Evolutionary conservation across 2,888 invertebrate species (phyloP), one percentile per base, ranked within the genome.

Genomic region (Sesia bembeciformis): DNA sequence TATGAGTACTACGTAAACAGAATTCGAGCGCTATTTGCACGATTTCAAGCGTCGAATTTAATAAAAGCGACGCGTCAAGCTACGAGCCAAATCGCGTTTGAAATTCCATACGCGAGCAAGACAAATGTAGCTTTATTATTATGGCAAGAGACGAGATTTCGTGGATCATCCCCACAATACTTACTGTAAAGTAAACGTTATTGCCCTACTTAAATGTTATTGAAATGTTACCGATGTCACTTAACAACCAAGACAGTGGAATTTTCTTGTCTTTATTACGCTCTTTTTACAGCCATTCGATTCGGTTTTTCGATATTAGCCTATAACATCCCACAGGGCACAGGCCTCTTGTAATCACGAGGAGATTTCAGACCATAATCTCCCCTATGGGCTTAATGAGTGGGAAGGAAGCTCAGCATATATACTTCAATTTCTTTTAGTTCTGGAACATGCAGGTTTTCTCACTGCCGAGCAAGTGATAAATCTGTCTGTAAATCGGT

Each of bases 81-180:
- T n/a, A 53, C 62, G 56, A 57, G 58, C 61, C 60, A 57, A 74
- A 74, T 64, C 64, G 60, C 65, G 62, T 74, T 81, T 73, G 70
- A 75, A 78, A 84, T 84, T 81, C 80, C 63, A 60, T 63, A 64
- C 75, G 74, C 75, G 78, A 72, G 64, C 68, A 65, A 74, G 72
- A 74, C 80, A 74, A 80, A 81, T 83, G 79, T 72, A 78, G 65
- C 75, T 83, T 81, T 81, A 84, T 74, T 78, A 74, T 76, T 74
- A 80, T 76, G 64, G 65, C 66, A 65, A 58, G 66, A 74, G 68
- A 82, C 76, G 76, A 71, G 73, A 84, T 83, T 82, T 74, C 65
- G 68, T 68, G 70, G 72, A 77, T 76, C 76, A 70, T 69, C 63
- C 63, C 68, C 68, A 66, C 74, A 71, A 67, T 57, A 55, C 52